phyloP scores from a whole-genome alignment of 1,140 invertebrate species.

The Drosophila nigromelanica region DNA sequence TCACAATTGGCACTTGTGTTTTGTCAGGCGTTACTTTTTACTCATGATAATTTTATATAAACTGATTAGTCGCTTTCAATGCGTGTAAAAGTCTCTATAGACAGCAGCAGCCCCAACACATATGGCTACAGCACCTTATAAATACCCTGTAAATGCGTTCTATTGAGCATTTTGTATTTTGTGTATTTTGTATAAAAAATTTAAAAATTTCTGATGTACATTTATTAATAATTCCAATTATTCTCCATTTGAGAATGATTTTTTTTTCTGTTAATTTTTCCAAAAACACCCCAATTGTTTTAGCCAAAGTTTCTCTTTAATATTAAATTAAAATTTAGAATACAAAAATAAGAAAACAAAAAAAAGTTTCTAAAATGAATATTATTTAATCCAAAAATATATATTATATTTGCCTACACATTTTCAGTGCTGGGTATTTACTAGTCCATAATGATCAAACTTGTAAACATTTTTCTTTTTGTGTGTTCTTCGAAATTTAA shows the following conservation, averaged over 20 bases:
- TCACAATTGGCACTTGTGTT: slow-evolving; percentile 58
- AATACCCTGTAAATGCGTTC: slow-evolving; percentile 19
- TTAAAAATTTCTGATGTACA: no score
- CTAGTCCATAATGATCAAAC: background rate
- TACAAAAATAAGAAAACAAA: no score
- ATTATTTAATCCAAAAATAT: no score
- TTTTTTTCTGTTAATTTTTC: no score
- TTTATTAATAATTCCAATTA: no score
- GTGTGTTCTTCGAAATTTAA: slow-evolving; percentile 67
- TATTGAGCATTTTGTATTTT: background rate
- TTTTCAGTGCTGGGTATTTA: background rate
- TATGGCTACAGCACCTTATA: background rate
- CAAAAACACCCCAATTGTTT: no score
- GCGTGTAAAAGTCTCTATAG: slow-evolving; percentile 10
- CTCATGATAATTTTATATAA: slow-evolving; percentile 40
- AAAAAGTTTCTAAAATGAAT: no score
- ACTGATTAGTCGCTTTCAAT: slow-evolving; percentile 32
- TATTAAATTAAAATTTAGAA: no score
- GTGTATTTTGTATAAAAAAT: no score
- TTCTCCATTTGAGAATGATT: no score
- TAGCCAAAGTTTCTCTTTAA: no score
- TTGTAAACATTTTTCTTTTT: slow-evolving; percentile 29
- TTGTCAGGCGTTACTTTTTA: slow-evolving; percentile 47
- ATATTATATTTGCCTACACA: no score
- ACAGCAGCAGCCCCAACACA: background rate